Evolutionary conservation across 2,888 invertebrate species (phyloP).

Genomic region (Kryphioiulus occultus): DNA sequence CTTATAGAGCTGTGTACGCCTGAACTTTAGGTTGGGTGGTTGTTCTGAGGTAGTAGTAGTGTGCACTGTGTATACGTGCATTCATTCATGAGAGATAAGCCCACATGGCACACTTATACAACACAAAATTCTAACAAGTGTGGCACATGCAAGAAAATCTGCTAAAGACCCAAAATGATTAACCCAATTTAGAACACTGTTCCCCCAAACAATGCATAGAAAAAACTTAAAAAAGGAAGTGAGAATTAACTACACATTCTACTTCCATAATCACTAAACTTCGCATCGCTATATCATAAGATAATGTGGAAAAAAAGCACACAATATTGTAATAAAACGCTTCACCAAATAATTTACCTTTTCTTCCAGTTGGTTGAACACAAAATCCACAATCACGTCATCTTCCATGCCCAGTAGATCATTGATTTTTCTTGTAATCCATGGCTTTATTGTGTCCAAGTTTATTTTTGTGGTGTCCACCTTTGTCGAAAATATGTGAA

Average conservation of each 20-base stretch:
- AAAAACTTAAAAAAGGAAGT: neutral
- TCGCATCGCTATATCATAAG: neutral
- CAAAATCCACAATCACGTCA: conserved; percentile 98
- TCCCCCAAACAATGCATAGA: neutral
- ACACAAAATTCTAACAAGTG: conserved; percentile 37
- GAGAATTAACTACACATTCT: neutral
- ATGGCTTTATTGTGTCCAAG: conserved; percentile 96
- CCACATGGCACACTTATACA: conserved; percentile 33
- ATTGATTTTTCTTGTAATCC: conserved; percentile 97
- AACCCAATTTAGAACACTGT: conserved; percentile 16
- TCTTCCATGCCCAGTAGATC: conserved; percentile 97
- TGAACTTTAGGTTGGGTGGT: conserved; percentile 49
- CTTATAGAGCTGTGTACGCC: conserved; percentile 47
- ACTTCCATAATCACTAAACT: neutral
- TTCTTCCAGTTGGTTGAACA: conserved; percentile 97
- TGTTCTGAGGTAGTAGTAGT: conserved; percentile 48
- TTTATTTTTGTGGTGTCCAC: conserved; percentile 99
- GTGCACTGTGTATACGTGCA: conserved; percentile 51
- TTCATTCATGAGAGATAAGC: conserved; percentile 47
- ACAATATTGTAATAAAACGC: neutral
- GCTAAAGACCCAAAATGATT: neutral
- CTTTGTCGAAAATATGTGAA: conserved; percentile 64
- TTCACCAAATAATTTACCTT: conserved; percentile 69
- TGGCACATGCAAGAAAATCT: conserved; percentile 22
- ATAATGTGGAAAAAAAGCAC: conserved; percentile 1